Percentiles rank a stretch among this genome's conserved stretches.
phyloP scores from a whole-genome alignment of 2,797 vertebrate genomes.

The Tiaroga cobitis region DNA sequence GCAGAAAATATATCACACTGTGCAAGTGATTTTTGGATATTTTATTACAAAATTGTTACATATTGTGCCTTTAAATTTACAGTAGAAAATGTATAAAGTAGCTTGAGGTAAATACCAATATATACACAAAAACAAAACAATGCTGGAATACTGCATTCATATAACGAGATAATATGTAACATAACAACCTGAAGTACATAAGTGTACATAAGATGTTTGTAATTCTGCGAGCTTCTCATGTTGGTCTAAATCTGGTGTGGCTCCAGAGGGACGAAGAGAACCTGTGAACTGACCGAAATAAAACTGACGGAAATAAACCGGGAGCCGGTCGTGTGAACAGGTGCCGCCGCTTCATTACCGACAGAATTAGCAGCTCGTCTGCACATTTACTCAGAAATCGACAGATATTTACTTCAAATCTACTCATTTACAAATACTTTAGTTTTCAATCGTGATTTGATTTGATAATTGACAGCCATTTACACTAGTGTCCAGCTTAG shows the following conservation, averaged over 20 bases:
- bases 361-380: conserved; percentile 66
- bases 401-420: not conserved
- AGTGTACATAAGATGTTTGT: conserved; percentile 67
- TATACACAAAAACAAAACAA: not conserved
- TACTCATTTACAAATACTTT: not conserved
- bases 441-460: not conserved
- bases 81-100: not conserved
- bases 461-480: not conserved
- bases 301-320: conserved; percentile 73
- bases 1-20: too few relatives aligned
- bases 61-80: too few relatives aligned
- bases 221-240: conserved; percentile 13
- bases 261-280: conserved; percentile 72
- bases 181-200: not conserved
- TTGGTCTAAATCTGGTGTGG: conserved; percentile 65
- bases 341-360: conserved; percentile 71
- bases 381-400: not conserved
- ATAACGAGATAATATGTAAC: too few relatives aligned
- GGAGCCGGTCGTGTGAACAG: conserved; percentile 70
- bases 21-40: too few relatives aligned
- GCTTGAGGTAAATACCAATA: not conserved
- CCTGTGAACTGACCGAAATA: conserved; percentile 76
- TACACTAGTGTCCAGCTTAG: not conserved
- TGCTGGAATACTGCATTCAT: not conserved
- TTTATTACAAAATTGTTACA: too few relatives aligned